Conservation (phyloP, 2,797 vertebrate species). For the Chanos chanos region DNA sequence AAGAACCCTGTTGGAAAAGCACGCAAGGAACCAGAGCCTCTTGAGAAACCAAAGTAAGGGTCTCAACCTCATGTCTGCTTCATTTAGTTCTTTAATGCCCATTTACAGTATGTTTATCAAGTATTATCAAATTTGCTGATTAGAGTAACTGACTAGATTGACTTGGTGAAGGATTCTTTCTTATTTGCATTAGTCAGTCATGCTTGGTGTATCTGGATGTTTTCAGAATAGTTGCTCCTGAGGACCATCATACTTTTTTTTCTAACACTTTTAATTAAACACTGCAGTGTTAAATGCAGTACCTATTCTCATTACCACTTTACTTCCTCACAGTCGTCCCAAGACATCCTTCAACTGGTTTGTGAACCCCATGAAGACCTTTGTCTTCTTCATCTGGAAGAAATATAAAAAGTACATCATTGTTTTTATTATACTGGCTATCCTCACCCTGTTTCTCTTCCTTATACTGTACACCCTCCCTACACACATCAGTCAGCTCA, state of each 20-base stretch:
- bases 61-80: too few species aligned
- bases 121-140: too few species aligned
- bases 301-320: background rate
- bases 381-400: slow-evolving; percentile 88
- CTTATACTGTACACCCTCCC: slow-evolving; percentile 88
- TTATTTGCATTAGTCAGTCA: too few species aligned
- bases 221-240: too few species aligned
- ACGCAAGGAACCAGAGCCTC: slow-evolving; percentile 85
- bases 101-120: too few species aligned
- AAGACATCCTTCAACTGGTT: slow-evolving; percentile 91
- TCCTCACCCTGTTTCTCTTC: slow-evolving; percentile 79
- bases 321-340: slow-evolving; percentile 72
- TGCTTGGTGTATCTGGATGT: too few species aligned
- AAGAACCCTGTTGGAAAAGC: slow-evolving; percentile 82
- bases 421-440: slow-evolving; percentile 69
- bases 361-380: slow-evolving; percentile 90
- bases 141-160: too few species aligned
- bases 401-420: slow-evolving; percentile 88
- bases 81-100: too few species aligned
- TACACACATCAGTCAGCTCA: slow-evolving; percentile 80
- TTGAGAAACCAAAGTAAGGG: slow-evolving; percentile 90
- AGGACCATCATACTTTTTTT: too few species aligned
- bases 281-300: too few species aligned
- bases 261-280: too few species aligned
- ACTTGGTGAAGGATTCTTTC: too few species aligned